Evolutionary conservation across 2,888 invertebrate species (phyloP).

Genomic region (Caenorhabditis zanzibari): DNA sequence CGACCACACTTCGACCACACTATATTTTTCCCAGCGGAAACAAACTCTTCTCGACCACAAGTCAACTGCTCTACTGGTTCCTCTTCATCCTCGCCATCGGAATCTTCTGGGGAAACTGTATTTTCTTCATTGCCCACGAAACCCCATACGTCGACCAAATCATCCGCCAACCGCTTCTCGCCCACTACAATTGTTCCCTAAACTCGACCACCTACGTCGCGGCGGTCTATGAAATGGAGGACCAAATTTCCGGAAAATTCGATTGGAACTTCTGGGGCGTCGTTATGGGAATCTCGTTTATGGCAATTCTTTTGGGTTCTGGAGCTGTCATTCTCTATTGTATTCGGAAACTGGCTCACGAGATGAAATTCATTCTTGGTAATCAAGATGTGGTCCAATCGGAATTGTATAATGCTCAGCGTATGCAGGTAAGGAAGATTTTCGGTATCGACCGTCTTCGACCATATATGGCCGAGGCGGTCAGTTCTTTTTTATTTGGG

Average conservation of each 20-base stretch:
- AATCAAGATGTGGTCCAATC: neutral
- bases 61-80: neutral
- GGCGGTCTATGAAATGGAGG: slow-evolving; percentile 21
- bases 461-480: too few relatives aligned
- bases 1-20: too few relatives aligned
- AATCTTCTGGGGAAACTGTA: slow-evolving; percentile 22
- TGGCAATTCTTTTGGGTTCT: neutral
- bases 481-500: neutral
- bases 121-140: slow-evolving; percentile 12
- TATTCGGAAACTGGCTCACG: neutral
- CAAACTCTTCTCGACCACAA: slow-evolving; percentile 3
- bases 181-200: neutral
- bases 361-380: neutral
- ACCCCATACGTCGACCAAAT: slow-evolving; percentile 39
- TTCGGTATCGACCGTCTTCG: neutral
- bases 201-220: slow-evolving; percentile 19
- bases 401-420: neutral
- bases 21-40: neutral
- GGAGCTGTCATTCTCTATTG: neutral
- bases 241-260: neutral
- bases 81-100: slow-evolving; percentile 5
- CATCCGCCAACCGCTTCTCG: neutral
- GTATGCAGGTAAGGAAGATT: slow-evolving; percentile 1
- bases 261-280: neutral
- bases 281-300: neutral